Evolutionary conservation across 1,140 invertebrate species (phyloP).

Genomic region (Adoxophyes honmai): DNA sequence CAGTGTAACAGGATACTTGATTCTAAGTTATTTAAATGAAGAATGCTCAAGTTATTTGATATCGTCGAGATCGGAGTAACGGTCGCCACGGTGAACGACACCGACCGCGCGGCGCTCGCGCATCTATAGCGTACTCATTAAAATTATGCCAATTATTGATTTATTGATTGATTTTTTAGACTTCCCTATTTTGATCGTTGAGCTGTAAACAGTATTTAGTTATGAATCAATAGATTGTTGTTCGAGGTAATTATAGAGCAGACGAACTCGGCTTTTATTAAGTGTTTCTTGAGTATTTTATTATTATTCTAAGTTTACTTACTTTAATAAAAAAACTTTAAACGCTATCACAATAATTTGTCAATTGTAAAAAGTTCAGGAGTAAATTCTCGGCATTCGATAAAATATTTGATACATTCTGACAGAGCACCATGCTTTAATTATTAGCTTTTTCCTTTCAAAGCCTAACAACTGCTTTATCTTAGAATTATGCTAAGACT

Average conservation of each 20-base stretch:
- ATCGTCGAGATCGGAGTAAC: constrained; percentile 20
- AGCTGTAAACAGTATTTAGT: background rate
- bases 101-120: constrained; percentile 24
- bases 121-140: constrained; percentile 13
- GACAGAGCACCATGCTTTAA: too few relatives aligned
- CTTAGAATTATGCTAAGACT: too few relatives aligned
- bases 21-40: constrained; percentile 1
- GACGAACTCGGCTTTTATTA: background rate
- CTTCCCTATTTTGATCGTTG: background rate
- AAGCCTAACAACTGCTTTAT: too few relatives aligned
- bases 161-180: background rate
- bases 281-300: too few relatives aligned
- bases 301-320: too few relatives aligned
- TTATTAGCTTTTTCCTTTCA: too few relatives aligned
- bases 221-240: background rate
- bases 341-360: too few relatives aligned
- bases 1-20: background rate
- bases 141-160: constrained; percentile 5
- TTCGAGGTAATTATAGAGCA: background rate
- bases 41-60: constrained; percentile 4
- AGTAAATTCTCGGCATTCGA: too few relatives aligned
- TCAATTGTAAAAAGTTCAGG: too few relatives aligned
- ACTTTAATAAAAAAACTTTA: too few relatives aligned
- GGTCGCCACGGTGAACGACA: constrained; percentile 34
- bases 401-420: too few relatives aligned